Conservation (phyloP, 2,113 vertebrate species). For the Meriones unguiculatus region DNA sequence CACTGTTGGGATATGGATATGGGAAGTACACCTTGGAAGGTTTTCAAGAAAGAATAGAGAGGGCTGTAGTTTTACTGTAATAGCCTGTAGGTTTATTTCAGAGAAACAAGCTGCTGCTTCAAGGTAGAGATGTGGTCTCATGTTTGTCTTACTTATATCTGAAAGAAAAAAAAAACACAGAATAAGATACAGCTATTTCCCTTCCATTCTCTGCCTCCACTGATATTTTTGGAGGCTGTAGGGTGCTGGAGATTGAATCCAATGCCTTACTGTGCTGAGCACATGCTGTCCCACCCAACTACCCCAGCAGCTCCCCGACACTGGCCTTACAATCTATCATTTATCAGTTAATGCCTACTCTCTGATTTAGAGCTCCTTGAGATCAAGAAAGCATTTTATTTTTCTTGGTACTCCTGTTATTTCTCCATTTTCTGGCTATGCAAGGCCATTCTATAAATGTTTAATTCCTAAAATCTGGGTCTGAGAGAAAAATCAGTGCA, state of each 20-base stretch:
- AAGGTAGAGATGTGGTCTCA: not conserved
- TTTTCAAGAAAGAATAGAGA: slow-evolving; percentile 39
- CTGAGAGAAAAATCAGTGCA: not conserved
- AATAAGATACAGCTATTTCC: not conserved
- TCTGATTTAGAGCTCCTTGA: not conserved
- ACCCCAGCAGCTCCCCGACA: too few species aligned
- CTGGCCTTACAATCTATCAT: not conserved
- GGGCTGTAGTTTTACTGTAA: not conserved
- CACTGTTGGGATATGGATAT: not conserved
- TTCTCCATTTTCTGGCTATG: not conserved
- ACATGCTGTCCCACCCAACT: not conserved
- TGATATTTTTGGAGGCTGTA: not conserved
- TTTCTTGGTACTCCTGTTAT: slow-evolving; percentile 19
- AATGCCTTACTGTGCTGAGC: not conserved
- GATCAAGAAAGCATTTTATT: not conserved
- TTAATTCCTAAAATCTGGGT: slow-evolving; percentile 40
- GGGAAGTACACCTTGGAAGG: not conserved
- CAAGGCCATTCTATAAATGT: not conserved
- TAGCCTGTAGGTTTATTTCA: not conserved
- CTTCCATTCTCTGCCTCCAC: not conserved
- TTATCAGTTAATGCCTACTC: not conserved
- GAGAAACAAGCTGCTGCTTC: not conserved
- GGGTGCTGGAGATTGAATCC: not conserved
- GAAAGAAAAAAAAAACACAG: not conserved
- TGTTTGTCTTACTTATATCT: not conserved